These are phyloP conservation scores for Lycia hirtaria DNA, from an alignment of 2,888 invertebrate genomes.

Conservation along the genomic window DNA sequence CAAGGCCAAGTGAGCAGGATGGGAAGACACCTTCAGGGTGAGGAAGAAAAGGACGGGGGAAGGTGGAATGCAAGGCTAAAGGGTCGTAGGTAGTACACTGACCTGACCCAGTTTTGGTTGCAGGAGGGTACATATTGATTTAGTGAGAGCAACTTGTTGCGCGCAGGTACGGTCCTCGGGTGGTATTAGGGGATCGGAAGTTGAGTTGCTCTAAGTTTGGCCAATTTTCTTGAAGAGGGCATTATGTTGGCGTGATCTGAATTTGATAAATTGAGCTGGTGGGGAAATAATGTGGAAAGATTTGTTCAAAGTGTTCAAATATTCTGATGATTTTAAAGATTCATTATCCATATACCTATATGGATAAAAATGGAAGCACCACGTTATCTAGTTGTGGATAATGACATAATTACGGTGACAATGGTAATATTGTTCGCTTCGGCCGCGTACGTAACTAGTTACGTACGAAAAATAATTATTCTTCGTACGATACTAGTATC, in stretches of 20 bases:
- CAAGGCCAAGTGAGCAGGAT: conserved; percentile 72
- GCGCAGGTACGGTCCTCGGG: conserved; percentile 45
- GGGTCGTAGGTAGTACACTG: conserved; percentile 80
- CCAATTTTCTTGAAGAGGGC: conserved; percentile 40
- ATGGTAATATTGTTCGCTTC: too few species aligned
- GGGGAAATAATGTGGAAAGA: not conserved
- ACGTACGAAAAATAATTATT: too few species aligned
- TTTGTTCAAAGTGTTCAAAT: not conserved
- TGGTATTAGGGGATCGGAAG: conserved; percentile 36
- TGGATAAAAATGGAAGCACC: too few species aligned
- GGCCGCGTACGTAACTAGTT: too few species aligned
- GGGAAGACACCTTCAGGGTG: conserved; percentile 44
- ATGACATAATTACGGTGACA: too few species aligned
- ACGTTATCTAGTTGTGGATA: too few species aligned
- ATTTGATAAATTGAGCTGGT: conserved; percentile 17
- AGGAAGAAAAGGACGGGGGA: conserved; percentile 53
- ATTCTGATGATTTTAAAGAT: not conserved
- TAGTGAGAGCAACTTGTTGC: conserved; percentile 77
- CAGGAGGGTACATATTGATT: conserved; percentile 82
- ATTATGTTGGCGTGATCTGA: conserved; percentile 37
- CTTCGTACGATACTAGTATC: too few species aligned
- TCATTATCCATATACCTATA: too few species aligned
- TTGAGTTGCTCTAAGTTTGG: conserved; percentile 38
- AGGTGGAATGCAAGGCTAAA: conserved; percentile 76
- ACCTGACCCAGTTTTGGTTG: conserved; percentile 80